Evolutionary conservation across 2,113 vertebrate genomes (phyloP).

Genomic region (Hippolais icterina): DNA sequence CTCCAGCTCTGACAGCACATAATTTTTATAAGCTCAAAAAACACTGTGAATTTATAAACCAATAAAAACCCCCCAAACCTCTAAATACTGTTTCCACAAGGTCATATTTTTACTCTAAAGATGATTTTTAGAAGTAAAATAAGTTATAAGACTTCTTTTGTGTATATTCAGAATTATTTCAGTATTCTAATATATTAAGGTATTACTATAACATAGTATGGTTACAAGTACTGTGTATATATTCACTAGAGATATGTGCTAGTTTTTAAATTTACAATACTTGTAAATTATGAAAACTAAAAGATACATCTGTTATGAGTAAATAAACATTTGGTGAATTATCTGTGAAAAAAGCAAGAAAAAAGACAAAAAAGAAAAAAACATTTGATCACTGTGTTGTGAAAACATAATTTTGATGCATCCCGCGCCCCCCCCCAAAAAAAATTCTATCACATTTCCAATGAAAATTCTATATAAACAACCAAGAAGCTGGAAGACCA

Average conservation of each 20-base stretch:
- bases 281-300: neutral
- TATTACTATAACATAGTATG: neutral
- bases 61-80: neutral
- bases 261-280: neutral
- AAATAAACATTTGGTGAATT: neutral
- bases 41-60: neutral
- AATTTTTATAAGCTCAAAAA: neutral
- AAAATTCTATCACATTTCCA: neutral
- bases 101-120: neutral
- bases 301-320: neutral
- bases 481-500: neutral
- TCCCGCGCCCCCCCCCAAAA: accelerated
- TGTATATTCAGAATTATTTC: neutral
- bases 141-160: neutral
- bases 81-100: neutral
- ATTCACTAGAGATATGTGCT: neutral
- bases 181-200: neutral
- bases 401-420: neutral
- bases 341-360: neutral
- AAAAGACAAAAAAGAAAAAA: accelerated
- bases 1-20: neutral
- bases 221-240: neutral
- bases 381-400: accelerated
- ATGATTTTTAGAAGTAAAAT: accelerated
- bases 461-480: neutral